phyloP scores from a whole-genome alignment of 2,113 vertebrate genomes.

The Centropristis striata region DNA sequence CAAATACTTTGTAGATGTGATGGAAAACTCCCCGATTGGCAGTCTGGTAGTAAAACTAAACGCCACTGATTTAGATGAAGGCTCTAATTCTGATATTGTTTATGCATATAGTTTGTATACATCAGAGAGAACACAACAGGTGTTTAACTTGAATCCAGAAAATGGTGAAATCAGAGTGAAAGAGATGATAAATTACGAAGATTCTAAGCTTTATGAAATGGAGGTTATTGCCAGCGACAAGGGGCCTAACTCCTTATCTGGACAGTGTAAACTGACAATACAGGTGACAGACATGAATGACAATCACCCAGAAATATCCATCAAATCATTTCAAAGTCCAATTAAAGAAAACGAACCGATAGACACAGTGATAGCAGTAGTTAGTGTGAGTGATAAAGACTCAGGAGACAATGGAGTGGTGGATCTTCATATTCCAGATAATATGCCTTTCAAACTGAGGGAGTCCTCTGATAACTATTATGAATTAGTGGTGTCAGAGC shows the following conservation, averaged over 20 bases:
- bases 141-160: constrained; percentile 83
- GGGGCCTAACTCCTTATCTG: constrained; percentile 69
- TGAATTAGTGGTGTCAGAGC: constrained; percentile 77
- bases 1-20: constrained; percentile 64
- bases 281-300: constrained; percentile 84
- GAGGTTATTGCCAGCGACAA: constrained; percentile 78
- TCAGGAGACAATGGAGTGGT: constrained; percentile 80
- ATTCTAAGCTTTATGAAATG: constrained; percentile 80
- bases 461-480: constrained; percentile 82
- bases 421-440: constrained; percentile 70
- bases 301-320: constrained; percentile 83
- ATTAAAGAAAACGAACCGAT: constrained; percentile 70
- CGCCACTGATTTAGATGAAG: constrained; percentile 79
- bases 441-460: constrained; percentile 77
- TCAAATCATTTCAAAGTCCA: constrained; percentile 85
- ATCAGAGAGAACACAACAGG: constrained; percentile 69
- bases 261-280: constrained; percentile 79
- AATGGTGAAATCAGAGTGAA: constrained; percentile 85
- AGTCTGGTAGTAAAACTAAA: constrained; percentile 72
- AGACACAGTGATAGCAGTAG: constrained; percentile 81
- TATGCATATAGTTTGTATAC: constrained; percentile 85
- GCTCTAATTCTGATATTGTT: constrained; percentile 71
- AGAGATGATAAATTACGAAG: constrained; percentile 85
- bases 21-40: constrained; percentile 79
- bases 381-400: constrained; percentile 82